Conservation (phyloP, 1,140 invertebrate genomes). For the Pseudomyrmex flavicornis region DNA sequence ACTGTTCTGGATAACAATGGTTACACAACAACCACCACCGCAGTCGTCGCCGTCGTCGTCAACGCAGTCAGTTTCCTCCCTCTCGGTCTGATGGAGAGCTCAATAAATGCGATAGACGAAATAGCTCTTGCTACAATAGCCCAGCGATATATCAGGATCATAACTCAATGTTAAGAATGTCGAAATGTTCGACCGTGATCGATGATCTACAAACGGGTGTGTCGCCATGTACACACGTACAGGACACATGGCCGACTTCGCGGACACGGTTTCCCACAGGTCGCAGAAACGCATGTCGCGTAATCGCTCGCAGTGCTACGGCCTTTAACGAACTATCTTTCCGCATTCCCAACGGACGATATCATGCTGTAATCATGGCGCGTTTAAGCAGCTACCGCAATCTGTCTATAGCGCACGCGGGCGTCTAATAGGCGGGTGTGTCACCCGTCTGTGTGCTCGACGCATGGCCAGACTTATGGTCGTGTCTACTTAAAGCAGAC, state of each 20-base stretch:
- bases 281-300: constrained; percentile 7
- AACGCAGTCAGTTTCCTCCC: constrained; percentile 14
- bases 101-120: constrained; percentile 30
- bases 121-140: neutral
- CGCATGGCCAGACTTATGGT: constrained; percentile 49
- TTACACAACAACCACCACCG: constrained; percentile 34
- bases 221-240: constrained; percentile 48
- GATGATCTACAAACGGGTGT: constrained; percentile 45
- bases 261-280: constrained; percentile 37
- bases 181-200: constrained; percentile 9
- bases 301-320: constrained; percentile 15
- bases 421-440: constrained; percentile 67
- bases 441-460: constrained; percentile 62
- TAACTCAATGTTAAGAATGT: constrained; percentile 25
- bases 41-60: neutral
- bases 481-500: neutral
- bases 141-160: constrained; percentile 7
- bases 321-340: neutral
- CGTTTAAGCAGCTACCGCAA: constrained; percentile 61
- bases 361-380: constrained; percentile 36
- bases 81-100: constrained; percentile 20
- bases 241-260: constrained; percentile 44
- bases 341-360: neutral
- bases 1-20: constrained; percentile 22
- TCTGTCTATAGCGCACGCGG: constrained; percentile 66